Evolutionary conservation across 2,888 invertebrate species (phyloP).

Genomic region (Elmis aenea): DNA sequence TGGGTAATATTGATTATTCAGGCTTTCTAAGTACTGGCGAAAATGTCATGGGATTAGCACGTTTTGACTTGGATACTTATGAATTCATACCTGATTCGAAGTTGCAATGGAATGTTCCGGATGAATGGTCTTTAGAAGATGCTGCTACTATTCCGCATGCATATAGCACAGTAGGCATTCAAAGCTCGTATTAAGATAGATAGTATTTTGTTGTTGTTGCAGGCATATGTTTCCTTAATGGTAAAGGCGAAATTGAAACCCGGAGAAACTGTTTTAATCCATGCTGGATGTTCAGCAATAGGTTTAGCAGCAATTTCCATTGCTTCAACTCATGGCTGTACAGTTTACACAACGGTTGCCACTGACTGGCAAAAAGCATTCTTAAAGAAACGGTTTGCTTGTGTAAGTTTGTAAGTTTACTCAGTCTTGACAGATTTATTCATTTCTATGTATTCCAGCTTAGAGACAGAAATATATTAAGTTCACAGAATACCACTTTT

Average conservation of each 20-base stretch:
- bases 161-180: conserved; percentile 56
- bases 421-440: conserved; percentile 3
- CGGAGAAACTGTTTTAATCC: conserved; percentile 51
- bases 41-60: conserved; percentile 64
- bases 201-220: conserved; percentile 13
- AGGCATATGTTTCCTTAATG: conserved; percentile 46
- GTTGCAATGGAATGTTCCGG: conserved; percentile 64
- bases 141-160: conserved; percentile 78
- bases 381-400: conserved; percentile 35
- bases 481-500: conserved; percentile 61
- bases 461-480: conserved; percentile 35
- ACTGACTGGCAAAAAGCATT: conserved; percentile 42
- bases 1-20: conserved; percentile 42
- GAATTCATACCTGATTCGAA: conserved; percentile 40
- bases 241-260: conserved; percentile 38
- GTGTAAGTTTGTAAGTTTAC: conserved; percentile 30
- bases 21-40: conserved; percentile 47
- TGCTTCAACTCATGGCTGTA: conserved; percentile 54
- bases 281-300: conserved; percentile 58
- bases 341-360: conserved; percentile 59
- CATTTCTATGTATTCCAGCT: conserved; percentile 28
- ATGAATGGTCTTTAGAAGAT: conserved; percentile 66
- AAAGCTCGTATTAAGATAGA: neutral
- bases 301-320: conserved; percentile 69
- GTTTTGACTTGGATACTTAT: conserved; percentile 34